Base-by-base conservation (phyloP, 2,797 vertebrate genomes). In the Chanos chanos region DNA sequence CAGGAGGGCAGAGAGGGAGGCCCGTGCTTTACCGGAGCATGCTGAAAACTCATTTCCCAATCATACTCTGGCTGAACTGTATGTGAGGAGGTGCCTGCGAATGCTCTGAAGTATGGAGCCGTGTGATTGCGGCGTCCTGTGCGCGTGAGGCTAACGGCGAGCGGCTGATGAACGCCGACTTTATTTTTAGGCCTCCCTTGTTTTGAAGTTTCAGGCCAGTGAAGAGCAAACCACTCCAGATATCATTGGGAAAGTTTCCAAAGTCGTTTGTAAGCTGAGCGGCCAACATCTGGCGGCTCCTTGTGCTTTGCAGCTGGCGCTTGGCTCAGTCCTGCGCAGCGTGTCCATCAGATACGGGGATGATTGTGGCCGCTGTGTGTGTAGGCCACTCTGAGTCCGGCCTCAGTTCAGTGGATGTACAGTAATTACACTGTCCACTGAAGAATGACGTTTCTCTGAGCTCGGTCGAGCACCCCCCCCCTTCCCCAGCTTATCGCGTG, bases 221-320 rank as follows among this genome's bases (percentile, higher is more conserved):
- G 2, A 53, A 52, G 74, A 79, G 75, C 77, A 56, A 74, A 75
- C 80, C 75, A 74, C 79, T 80, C 79, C 79, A 87, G 78, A 86
- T 75, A 83, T 74, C 74, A 65, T 75, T 84, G 86, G 85, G 83
- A 87, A 87, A 77, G 60, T 75, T 79, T 89, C 82, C 84, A 89
- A 80, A 83, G 71, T 74, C 57, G 68, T 71, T 82, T 87, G 79
- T 85, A 81, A 70, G 65, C 66, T 62, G 67, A 68, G 77, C 70
- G 66, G 72, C 66, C 41, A 88, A 89, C 87, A 90, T 90, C 84
- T 89, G 87, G 80, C 70, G n/a, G n/a, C 49, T 64, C 7, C 53
- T 66, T 44, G 54, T 24, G 5, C 53, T 57, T 44, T 10, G 13
- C 3, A 16, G 4, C 8, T 65, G 24, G n/a, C n/a, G n/a, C n/a